These are phyloP conservation scores for Agrilus biguttatus DNA, from an alignment of 2,888 invertebrate species.

Conservation along the genomic window DNA sequence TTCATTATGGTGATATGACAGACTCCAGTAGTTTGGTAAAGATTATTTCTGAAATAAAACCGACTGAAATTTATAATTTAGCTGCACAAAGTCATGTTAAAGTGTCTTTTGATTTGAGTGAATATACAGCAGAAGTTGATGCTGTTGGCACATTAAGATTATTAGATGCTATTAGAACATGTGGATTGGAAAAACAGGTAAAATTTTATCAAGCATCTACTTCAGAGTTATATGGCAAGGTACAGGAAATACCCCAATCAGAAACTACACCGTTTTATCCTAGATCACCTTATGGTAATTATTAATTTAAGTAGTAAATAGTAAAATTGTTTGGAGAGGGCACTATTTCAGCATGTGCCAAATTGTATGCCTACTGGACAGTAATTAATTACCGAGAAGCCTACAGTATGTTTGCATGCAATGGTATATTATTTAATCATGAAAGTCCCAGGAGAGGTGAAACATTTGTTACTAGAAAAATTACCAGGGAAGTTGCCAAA, in stretches of 20 bases:
- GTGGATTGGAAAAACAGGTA: conserved; percentile 64
- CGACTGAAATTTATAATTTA: conserved; percentile 93
- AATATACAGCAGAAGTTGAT: conserved; percentile 98
- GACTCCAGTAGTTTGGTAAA: conserved; percentile 91
- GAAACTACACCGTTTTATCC: conserved; percentile 95
- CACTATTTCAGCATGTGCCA: conserved; percentile 66
- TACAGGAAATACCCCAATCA: conserved; percentile 80
- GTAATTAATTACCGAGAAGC: conserved; percentile 92
- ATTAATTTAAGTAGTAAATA: neutral
- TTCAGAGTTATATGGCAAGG: conserved; percentile 89
- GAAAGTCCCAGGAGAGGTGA: conserved; percentile 92
- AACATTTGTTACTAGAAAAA: conserved; percentile 97
- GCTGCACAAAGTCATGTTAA: conserved; percentile 99
- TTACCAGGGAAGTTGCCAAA: conserved; percentile 94
- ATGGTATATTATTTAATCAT: conserved; percentile 93
- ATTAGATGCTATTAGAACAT: conserved; percentile 82
- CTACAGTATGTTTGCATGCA: conserved; percentile 89
- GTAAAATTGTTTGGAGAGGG: neutral
- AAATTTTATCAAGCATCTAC: conserved; percentile 94
- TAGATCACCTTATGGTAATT: conserved; percentile 84
- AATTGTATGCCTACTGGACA: conserved; percentile 93
- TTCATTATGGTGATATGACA: conserved; percentile 98
- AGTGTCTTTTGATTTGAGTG: conserved; percentile 95
- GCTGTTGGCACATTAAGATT: conserved; percentile 86
- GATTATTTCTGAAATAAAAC: conserved; percentile 60